phyloP scores from a whole-genome alignment of 2,888 invertebrate genomes.

The Drosophila imparisetae region DNA sequence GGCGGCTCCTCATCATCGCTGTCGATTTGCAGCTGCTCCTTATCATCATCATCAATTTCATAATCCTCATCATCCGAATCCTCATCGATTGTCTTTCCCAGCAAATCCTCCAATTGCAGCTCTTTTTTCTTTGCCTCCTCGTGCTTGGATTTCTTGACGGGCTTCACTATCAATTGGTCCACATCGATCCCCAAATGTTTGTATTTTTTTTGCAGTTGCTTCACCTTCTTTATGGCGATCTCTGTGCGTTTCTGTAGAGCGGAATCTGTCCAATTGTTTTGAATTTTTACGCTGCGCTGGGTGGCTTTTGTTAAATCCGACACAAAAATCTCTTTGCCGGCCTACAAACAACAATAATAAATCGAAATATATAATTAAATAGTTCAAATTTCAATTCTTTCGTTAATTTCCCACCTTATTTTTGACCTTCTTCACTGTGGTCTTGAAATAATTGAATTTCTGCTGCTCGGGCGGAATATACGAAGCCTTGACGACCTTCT shows the following conservation, averaged over 20 bases:
- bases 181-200: conserved; percentile 81
- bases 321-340: conserved; percentile 81
- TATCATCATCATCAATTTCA: conserved; percentile 37
- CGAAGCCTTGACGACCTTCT: conserved; percentile 92
- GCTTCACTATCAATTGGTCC: conserved; percentile 63
- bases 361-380: background rate
- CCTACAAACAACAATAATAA: conserved; percentile 41
- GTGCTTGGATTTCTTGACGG: conserved; percentile 55
- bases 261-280: conserved; percentile 81
- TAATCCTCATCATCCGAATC: conserved; percentile 83
- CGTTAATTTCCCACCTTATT: conserved; percentile 72
- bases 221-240: conserved; percentile 69
- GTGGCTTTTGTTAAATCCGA: conserved; percentile 73
- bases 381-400: background rate
- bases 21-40: conserved; percentile 5
- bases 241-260: conserved; percentile 76
- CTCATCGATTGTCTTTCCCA: conserved; percentile 80
- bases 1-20: conserved; percentile 25
- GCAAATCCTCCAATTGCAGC: conserved; percentile 70
- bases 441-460: conserved; percentile 86
- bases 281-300: conserved; percentile 64
- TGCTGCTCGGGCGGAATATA: conserved; percentile 89
- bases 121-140: conserved; percentile 46
- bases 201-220: conserved; percentile 76
- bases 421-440: conserved; percentile 85